Conservation (phyloP, 2,888 invertebrate species). For the Apodemia zela region DNA sequence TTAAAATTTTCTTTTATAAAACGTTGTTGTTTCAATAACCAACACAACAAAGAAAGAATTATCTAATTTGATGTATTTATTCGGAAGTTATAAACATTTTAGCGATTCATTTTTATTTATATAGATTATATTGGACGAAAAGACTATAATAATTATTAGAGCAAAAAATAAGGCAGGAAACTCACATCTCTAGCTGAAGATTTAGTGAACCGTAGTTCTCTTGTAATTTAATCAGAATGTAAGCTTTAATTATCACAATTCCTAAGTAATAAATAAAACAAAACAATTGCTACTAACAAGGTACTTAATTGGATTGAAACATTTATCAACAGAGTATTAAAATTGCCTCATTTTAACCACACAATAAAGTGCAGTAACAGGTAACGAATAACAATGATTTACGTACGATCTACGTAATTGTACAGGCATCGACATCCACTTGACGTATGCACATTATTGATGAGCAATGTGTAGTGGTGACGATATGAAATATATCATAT, state of each 20-base stretch:
- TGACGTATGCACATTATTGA: conserved; percentile 17
- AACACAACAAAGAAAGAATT: too few species aligned
- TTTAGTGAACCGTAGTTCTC: too few species aligned
- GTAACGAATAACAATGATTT: conserved; percentile 15
- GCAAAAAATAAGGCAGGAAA: too few species aligned
- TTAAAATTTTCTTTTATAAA: too few species aligned
- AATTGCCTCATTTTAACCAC: conserved; percentile 10
- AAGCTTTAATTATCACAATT: not conserved
- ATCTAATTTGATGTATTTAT: too few species aligned
- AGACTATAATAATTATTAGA: too few species aligned
- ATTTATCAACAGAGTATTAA: not conserved
- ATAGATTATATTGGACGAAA: too few species aligned
- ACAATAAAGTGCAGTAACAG: conserved; percentile 2
- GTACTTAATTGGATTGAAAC: conserved; percentile 6
- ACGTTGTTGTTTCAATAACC: too few species aligned
- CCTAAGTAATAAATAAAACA: not conserved
- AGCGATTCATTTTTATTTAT: too few species aligned
- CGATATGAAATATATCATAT: conserved; percentile 18
- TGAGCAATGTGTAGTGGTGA: conserved; percentile 15
- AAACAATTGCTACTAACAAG: not conserved
- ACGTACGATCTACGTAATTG: conserved; percentile 6
- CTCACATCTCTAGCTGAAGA: too few species aligned
- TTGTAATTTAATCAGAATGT: not conserved
- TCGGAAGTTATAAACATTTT: too few species aligned
- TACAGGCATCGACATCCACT: conserved; percentile 6